Evolutionary conservation across 2,888 invertebrate species (phyloP).

Genomic region (Morpho helenor): DNA sequence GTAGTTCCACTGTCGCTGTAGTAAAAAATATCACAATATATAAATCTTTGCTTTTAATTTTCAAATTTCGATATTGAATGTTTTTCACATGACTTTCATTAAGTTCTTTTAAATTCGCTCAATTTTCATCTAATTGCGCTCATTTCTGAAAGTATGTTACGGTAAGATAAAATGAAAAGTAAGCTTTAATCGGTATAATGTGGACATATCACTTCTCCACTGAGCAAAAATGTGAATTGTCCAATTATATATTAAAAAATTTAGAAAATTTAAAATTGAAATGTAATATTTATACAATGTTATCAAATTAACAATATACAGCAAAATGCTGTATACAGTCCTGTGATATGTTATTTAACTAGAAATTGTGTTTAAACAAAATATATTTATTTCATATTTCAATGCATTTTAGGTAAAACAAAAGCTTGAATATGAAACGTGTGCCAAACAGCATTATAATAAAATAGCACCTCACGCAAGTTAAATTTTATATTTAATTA

Average conservation of each 20-base stretch:
- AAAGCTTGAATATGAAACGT: slow-evolving; percentile 8
- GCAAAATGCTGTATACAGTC: slow-evolving; percentile 52
- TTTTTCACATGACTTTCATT: slow-evolving; percentile 28
- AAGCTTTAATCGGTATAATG: slow-evolving; percentile 61
- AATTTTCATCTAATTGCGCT: slow-evolving; percentile 21
- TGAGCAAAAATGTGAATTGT: slow-evolving; percentile 39
- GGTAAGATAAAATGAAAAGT: slow-evolving; percentile 37
- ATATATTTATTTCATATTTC: slow-evolving; percentile 31
- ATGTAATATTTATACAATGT: slow-evolving; percentile 37
- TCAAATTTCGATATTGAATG: slow-evolving; percentile 24
- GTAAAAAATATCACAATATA: slow-evolving; percentile 40
- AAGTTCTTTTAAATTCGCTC: slow-evolving; percentile 18
- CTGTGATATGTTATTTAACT: slow-evolving; percentile 64
- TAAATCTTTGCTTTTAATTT: slow-evolving; percentile 50
- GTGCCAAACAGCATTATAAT: slow-evolving; percentile 20
- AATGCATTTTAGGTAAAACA: slow-evolving; percentile 1
- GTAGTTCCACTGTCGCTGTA: slow-evolving; percentile 55
- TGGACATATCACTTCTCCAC: slow-evolving; percentile 54
- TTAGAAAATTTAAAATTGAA: slow-evolving; percentile 36
- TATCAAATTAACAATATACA: slow-evolving; percentile 48
- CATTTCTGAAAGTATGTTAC: slow-evolving; percentile 28
- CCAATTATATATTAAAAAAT: slow-evolving; percentile 44
- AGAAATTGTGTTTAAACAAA: slow-evolving; percentile 38
- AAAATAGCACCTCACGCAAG: no score
- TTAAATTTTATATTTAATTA: no score